Percentiles rank a stretch among this genome's conserved stretches.
phyloP scores from a whole-genome alignment of 2,888 invertebrate species.

The Busseola fusca region DNA sequence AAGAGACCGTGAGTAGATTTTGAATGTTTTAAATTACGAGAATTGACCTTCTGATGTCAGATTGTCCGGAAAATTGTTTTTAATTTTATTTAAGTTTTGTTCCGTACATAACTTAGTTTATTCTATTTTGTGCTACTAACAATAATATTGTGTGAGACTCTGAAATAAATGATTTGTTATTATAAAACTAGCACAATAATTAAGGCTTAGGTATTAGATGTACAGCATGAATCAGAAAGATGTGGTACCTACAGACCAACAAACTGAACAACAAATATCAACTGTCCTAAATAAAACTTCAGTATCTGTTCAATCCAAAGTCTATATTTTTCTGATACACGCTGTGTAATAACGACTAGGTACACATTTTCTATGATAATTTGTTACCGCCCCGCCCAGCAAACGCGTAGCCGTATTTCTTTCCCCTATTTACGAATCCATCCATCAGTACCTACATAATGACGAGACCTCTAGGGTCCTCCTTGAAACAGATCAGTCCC shows the following conservation, averaged over 20 bases:
- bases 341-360: not conserved
- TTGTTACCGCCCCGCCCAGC: accelerated
- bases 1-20: no score
- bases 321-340: not conserved
- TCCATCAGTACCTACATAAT: not conserved
- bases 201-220: not conserved
- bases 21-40: no score
- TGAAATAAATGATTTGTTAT: no score
- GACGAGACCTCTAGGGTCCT: not conserved
- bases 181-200: no score
- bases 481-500: not conserved
- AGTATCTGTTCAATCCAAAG: not conserved
- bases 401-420: not conserved
- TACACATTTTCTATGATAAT: no score
- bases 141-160: no score
- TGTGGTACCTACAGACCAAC: not conserved
- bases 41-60: no score
- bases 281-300: not conserved
- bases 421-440: not conserved
- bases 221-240: not conserved
- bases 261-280: not conserved
- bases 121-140: no score
- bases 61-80: no score
- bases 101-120: no score
- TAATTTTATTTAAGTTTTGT: no score